Evolutionary conservation across 2,797 vertebrate genomes (phyloP).

Genomic region (Psittacula derbiana): DNA sequence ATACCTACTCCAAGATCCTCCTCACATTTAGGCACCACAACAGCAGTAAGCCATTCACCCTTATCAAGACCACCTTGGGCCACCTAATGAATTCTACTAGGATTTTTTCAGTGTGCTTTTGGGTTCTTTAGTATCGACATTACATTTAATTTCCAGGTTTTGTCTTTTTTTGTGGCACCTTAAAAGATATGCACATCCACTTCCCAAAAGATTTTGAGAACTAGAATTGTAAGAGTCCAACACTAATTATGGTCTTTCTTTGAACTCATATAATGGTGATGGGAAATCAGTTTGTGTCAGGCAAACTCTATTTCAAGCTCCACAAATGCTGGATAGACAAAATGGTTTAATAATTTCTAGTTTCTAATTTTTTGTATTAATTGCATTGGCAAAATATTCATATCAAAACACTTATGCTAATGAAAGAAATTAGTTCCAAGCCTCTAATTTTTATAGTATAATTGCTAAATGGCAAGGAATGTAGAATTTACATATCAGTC

Average conservation of each 20-base stretch:
- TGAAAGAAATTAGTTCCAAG: constrained; percentile 59
- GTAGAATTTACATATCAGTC: neutral
- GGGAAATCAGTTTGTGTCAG: neutral
- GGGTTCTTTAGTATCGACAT: neutral
- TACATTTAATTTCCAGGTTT: neutral
- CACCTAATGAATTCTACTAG: neutral
- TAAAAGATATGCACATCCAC: neutral
- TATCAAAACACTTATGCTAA: constrained; percentile 66
- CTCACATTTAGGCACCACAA: neutral
- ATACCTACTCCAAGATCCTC: neutral
- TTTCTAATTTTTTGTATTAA: constrained; percentile 58
- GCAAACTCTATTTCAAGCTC: constrained; percentile 5
- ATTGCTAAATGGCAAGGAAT: constrained; percentile 8
- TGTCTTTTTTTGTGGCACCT: neutral
- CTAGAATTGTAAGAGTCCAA: neutral
- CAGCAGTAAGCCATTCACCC: neutral
- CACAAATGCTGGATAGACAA: neutral
- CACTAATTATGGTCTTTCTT: neutral
- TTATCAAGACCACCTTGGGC: neutral
- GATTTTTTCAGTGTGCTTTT: neutral
- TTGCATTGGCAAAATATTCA: constrained; percentile 53
- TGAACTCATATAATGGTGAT: neutral
- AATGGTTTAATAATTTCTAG: neutral
- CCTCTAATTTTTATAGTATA: constrained; percentile 46
- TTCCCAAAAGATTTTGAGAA: neutral